Evolutionary conservation across 2,797 vertebrate species (phyloP), one percentile per base, ranked within the genome.

Genomic region (Neosalanx taihuensis): DNA sequence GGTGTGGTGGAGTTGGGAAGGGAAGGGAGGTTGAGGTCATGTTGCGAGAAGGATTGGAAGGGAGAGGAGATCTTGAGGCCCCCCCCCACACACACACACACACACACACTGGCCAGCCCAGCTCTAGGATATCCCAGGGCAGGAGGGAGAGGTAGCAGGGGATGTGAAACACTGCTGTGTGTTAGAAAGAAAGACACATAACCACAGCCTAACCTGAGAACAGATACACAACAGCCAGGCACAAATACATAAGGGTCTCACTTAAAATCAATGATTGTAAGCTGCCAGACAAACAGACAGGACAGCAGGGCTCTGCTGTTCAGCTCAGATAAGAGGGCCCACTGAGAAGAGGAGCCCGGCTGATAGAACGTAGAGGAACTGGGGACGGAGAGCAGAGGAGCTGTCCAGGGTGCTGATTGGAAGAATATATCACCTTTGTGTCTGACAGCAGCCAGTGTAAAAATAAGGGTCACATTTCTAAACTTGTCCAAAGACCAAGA

Each of bases 351-450:
- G 41, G 9, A 29, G 1, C 56, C 62, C n/a, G 30, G n/a, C 15
- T 18, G 53, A 31, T 37, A 12, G 41, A 46, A 46, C 3, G 29
- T 23, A 65, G 61, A 37, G n/a, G 62, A 51, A 12, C 6, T 26
- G n/a, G 73, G 59, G 58, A 20, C 4, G 29, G 9, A 23, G 13
- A 3, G 59, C 13, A 29, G 12, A 26, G 46, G 69, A 63, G 41
- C 23, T 61, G 41, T 29, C 64, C 69, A 20, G 10, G 69, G 35
- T 37, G 41, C 63, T 67, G 69, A 75, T 33, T 41, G 46, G 74
- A 71, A 58, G 58, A 26, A 56, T 72, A 23, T 65, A 72, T 76
- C 70, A 76, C 67, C 70, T 68, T 17, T 2, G 5, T 17, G 31
- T 18, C 29, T 31, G 18, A 15, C 20, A 30, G 29, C 31, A 35